Conservation (phyloP, 2,888 invertebrate genomes). For the Drosophila siamana region DNA sequence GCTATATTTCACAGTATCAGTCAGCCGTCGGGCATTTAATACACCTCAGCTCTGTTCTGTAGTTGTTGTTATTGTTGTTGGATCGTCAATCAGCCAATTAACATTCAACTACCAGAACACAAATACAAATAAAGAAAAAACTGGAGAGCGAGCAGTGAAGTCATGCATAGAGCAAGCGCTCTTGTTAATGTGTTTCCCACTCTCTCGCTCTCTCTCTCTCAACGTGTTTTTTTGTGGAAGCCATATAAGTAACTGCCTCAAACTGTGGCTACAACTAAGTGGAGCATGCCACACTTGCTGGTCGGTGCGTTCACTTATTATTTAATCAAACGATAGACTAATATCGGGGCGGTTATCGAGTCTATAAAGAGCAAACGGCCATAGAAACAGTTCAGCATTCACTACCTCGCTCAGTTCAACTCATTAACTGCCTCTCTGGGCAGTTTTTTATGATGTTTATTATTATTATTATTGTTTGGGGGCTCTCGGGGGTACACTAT, state of each 20-base stretch:
- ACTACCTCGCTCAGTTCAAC: neutral
- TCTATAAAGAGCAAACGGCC: neutral
- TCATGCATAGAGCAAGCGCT: constrained; percentile 15
- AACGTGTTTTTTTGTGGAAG: constrained; percentile 33
- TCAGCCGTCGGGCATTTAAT: constrained; percentile 8
- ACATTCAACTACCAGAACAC: constrained; percentile 62
- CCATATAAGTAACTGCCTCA: constrained; percentile 38
- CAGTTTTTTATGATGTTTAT: constrained; percentile 3
- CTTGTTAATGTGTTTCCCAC: neutral
- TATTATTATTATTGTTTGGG: neutral
- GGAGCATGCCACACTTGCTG: constrained; percentile 8
- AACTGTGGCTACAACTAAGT: constrained; percentile 8
- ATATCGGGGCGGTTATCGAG: neutral
- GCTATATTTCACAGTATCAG: constrained; percentile 19
- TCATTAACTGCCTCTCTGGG: too few relatives aligned
- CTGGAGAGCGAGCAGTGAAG: constrained; percentile 30
- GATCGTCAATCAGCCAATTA: constrained; percentile 64
- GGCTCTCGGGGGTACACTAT: neutral
- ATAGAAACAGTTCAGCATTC: neutral
- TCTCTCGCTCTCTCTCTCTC: neutral
- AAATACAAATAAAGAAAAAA: constrained; percentile 19
- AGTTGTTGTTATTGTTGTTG: constrained; percentile 20
- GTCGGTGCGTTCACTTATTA: constrained; percentile 23
- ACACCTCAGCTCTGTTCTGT: constrained; percentile 32
- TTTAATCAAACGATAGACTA: neutral